Conservation (phyloP, 1,140 invertebrate genomes). For the Macrobrachium nipponense region DNA sequence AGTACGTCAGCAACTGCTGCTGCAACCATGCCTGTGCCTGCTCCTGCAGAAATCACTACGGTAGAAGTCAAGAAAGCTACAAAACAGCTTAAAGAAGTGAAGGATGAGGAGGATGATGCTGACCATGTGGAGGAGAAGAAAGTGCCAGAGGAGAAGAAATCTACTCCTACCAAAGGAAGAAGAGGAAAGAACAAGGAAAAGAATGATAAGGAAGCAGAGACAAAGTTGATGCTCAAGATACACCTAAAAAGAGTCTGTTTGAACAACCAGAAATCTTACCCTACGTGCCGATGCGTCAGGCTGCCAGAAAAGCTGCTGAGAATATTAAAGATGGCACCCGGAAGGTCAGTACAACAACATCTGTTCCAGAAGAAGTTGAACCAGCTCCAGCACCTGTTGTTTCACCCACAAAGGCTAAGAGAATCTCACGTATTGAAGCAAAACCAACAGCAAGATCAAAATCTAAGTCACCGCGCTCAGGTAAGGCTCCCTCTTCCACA, state of each 20-base stretch:
- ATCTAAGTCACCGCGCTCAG: conserved; percentile 40
- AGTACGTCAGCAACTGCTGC: conserved; percentile 12
- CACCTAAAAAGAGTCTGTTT: conserved; percentile 62
- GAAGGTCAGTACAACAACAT: conserved; percentile 19
- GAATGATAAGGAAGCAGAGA: conserved; percentile 67
- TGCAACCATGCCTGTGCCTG: conserved; percentile 17
- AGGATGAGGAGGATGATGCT: conserved; percentile 14
- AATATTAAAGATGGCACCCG: conserved; percentile 82
- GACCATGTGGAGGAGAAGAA: too few relatives aligned
- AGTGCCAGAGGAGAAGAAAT: conserved; percentile 63
- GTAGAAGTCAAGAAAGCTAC: conserved; percentile 44
- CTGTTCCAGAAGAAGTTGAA: conserved; percentile 34
- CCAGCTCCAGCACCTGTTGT: conserved; percentile 8
- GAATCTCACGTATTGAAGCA: conserved; percentile 41
- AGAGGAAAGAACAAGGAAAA: conserved; percentile 75
- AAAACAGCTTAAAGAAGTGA: conserved; percentile 14
- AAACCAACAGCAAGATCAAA: conserved; percentile 31
- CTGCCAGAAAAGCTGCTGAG: conserved; percentile 90
- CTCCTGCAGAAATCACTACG: conserved; percentile 15
- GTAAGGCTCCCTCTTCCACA: conserved; percentile 27
- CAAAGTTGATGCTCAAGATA: conserved; percentile 65
- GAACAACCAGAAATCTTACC: conserved; percentile 76
- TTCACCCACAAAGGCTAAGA: conserved; percentile 49
- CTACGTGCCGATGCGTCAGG: conserved; percentile 89
- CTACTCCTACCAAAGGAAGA: conserved; percentile 69